These are phyloP conservation scores for Maniola hyperantus DNA, from an alignment of 2,888 invertebrate genomes.

Conservation along the genomic window DNA sequence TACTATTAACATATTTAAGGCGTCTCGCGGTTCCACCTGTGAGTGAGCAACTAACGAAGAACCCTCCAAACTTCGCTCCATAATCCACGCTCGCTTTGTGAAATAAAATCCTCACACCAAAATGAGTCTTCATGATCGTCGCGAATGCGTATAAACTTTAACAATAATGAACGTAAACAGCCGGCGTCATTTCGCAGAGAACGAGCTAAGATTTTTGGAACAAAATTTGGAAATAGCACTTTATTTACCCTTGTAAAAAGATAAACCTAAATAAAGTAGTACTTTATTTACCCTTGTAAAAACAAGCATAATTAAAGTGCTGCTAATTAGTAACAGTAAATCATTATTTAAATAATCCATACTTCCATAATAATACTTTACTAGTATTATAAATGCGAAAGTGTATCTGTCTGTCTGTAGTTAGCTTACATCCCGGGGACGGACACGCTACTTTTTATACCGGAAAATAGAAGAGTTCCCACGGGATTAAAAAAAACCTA, in stretches of 20 bases:
- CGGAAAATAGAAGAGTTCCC: too few relatives aligned
- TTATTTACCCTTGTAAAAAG: neutral
- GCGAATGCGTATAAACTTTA: conserved; percentile 77
- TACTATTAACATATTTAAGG: conserved; percentile 45
- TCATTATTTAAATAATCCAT: too few relatives aligned
- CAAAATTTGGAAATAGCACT: neutral
- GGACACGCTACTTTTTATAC: too few relatives aligned
- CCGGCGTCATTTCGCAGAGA: conserved; percentile 60
- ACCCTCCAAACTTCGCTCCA: conserved; percentile 71
- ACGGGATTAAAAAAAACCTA: too few relatives aligned
- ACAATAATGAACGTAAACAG: conserved; percentile 66
- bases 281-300: neutral
- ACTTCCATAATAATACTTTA: too few relatives aligned
- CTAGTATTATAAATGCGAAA: too few relatives aligned
- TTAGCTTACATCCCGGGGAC: too few relatives aligned
- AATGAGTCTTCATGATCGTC: conserved; percentile 75
- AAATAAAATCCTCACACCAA: conserved; percentile 74
- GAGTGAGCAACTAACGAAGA: conserved; percentile 76
- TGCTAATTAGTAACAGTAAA: too few relatives aligned
- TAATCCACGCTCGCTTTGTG: conserved; percentile 68
- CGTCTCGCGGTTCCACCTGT: conserved; percentile 54
- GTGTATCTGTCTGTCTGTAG: too few relatives aligned
- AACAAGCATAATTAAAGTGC: too few relatives aligned
- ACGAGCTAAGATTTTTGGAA: neutral
- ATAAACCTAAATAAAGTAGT: neutral